Conservation (phyloP, 2,797 vertebrate genomes). For the Alca torda region DNA sequence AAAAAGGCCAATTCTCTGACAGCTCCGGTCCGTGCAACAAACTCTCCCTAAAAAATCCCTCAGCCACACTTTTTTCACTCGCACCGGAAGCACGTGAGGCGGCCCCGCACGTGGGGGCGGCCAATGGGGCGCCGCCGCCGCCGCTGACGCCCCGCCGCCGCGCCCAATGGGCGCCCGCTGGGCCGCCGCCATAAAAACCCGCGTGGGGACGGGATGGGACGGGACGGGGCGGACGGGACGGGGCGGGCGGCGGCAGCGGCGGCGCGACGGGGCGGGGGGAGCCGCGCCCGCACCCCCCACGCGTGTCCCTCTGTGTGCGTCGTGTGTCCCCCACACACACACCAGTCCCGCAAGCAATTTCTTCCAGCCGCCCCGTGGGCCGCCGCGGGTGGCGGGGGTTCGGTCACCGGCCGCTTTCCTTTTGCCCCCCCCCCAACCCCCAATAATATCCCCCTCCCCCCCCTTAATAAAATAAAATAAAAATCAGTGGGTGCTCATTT, state of each 20-base stretch:
- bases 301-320: background rate
- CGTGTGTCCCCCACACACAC: background rate
- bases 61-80: slow-evolving; percentile 81
- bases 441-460: background rate
- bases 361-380: background rate
- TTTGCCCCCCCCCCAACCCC: too few relatives aligned
- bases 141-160: slow-evolving; percentile 76
- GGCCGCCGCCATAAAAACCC: slow-evolving; percentile 77
- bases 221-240: background rate
- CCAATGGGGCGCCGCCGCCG: slow-evolving; percentile 80
- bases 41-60: slow-evolving; percentile 87
- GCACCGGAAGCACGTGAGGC: slow-evolving; percentile 91
- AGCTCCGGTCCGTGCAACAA: slow-evolving; percentile 81
- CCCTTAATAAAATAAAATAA: background rate
- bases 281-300: background rate
- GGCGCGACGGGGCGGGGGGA: too few relatives aligned
- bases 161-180: slow-evolving; percentile 80
- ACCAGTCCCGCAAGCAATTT: slow-evolving; percentile 56
- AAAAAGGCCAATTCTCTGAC: slow-evolving; percentile 81
- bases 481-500: background rate
- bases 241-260: background rate
- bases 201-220: slow-evolving; percentile 58
- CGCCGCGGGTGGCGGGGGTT: background rate
- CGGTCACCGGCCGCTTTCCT: background rate
- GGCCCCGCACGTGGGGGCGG: slow-evolving; percentile 80